Percentiles rank a stretch among this genome's conserved stretches.
These are phyloP conservation scores for Amazona guildingii DNA, from an alignment of 2,113 vertebrate genomes.

Conservation along the genomic window DNA sequence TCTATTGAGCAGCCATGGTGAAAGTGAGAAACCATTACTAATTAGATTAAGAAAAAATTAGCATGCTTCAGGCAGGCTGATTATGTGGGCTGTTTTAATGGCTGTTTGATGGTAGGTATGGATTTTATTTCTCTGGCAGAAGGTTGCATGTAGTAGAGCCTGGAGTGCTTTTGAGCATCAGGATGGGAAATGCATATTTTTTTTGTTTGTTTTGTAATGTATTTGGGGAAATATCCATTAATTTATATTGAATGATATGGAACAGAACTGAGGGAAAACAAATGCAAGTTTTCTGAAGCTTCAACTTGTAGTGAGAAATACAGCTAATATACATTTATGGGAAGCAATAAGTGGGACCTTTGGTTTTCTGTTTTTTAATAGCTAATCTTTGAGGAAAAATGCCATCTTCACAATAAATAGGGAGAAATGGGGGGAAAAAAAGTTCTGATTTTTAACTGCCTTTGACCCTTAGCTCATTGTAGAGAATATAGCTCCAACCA, in stretches of 20 bases:
- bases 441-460: not conserved
- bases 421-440: not conserved
- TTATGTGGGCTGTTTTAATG: not conserved
- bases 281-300: not conserved
- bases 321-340: not conserved
- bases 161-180: not conserved
- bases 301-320: not conserved
- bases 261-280: not conserved
- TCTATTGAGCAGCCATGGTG: not conserved
- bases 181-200: not conserved
- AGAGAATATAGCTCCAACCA: not conserved
- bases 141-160: not conserved
- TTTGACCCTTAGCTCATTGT: not conserved
- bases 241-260: not conserved
- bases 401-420: not conserved
- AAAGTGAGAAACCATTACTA: not conserved
- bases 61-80: not conserved
- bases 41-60: not conserved
- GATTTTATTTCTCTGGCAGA: not conserved
- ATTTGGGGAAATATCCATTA: not conserved
- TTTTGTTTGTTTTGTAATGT: not conserved
- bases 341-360: not conserved
- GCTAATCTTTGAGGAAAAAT: not conserved
- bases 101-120: not conserved
- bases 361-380: not conserved